These are phyloP conservation scores for Phrynosoma platyrhinos DNA, from an alignment of 2,113 vertebrate species.

Conservation along the genomic window DNA sequence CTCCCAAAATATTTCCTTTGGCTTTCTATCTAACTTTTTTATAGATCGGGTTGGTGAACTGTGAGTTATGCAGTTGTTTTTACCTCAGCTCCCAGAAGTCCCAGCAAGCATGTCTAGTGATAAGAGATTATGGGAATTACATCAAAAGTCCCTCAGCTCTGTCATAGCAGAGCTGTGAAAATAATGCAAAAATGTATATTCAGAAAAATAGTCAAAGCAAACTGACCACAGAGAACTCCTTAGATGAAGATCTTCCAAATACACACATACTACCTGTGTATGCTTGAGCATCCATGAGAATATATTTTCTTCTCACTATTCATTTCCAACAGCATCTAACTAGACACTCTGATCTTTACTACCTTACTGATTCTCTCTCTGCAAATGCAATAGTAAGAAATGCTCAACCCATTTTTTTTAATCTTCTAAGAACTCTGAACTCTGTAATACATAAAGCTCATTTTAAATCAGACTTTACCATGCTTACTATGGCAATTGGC, in stretches of 20 bases:
- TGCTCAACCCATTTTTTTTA: neutral
- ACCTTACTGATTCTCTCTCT: neutral
- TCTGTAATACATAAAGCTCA: neutral
- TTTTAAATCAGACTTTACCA: constrained; percentile 41
- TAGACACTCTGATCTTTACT: neutral
- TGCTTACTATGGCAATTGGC: neutral
- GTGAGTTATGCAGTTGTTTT: no score
- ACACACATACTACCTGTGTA: no score
- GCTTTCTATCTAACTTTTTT: neutral
- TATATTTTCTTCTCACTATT: neutral
- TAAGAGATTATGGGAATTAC: no score
- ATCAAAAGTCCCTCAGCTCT: neutral
- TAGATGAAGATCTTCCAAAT: no score
- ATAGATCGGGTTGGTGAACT: no score
- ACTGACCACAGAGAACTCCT: no score
- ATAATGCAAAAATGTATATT: neutral
- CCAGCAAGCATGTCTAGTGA: no score
- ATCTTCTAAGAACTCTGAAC: neutral
- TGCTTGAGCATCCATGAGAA: no score
- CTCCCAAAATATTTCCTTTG: neutral
- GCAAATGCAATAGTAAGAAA: constrained; percentile 7
- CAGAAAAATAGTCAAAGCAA: neutral
- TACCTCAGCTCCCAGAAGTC: neutral
- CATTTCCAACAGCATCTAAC: neutral
- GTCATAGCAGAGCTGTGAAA: neutral